Evolutionary conservation across 2,888 invertebrate species (phyloP), one percentile per base, ranked within the genome.

Genomic region (Synergus laeviventris): DNA sequence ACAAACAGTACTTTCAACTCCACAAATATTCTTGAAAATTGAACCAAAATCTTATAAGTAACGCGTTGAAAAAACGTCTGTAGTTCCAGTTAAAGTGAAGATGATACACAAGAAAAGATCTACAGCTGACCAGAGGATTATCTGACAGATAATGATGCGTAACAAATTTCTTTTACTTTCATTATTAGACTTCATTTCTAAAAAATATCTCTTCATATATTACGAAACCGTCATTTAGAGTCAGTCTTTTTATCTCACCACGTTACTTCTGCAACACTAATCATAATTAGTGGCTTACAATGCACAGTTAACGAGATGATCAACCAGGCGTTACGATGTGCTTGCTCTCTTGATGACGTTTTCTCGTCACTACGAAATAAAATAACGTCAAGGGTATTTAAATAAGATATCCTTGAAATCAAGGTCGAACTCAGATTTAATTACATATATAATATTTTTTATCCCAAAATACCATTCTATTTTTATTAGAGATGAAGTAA

Each of bases 381-480:
- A 59, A 59, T 59, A 59, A 24, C 59, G 18, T 59, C 59, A 24
- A 59, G 59, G 24, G 24, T 59, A 59, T 59, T 59, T 24, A 59
- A 18, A 24, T 24, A 24, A 21, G 24, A 24, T 59, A 5, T 59
- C 59, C 24, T 24, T 14, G 18, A 59, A 24, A 59, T 12, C 59
- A 24, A 24, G 59, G 59, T 59, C 59, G 12, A 24, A 54, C 9
- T 54, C 18, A 5, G 31, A 31, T 59, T 59, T 24, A 0, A 59
- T 59, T 59, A 4, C 7, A 31, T 3, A n/a, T 7, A 2, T 39
- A 49, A 18, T 54, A 54, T 54, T 54, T 54, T 8, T 18, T n/a
- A 54, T 18, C 18, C 9, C 2, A 9, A n/a, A 45, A n/a, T 8
- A 8, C 2, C 9, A n/a, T 18, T 9, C 18, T 54, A 16, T 45